Base-by-base conservation (phyloP, 2,113 vertebrate genomes). In the Zingel zingel region DNA sequence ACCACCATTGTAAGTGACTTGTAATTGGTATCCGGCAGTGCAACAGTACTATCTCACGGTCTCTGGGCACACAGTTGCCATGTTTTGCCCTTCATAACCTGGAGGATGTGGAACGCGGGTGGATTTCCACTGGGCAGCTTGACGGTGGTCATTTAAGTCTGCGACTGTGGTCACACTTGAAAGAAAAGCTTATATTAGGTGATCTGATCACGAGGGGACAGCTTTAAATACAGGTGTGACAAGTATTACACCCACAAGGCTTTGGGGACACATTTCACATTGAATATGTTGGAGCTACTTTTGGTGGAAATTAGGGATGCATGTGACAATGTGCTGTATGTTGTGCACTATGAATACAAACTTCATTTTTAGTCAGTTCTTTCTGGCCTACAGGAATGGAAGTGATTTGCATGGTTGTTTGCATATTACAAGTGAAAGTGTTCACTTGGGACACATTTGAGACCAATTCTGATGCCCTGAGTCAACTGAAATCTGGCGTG, bases 11-110 rank as follows among this genome's bases (percentile, higher is more conserved):
- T 87, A 88, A 88, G 81, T 47, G 78, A 68, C 71, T 75, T 77
- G 86, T 93, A 92, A 93, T 90, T 93, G 87, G 85, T 81, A 83
- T 84, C 88, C 86, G 59, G 83, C 77, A 69, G 79, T 43, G 82
- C 36, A 25, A 71, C 53, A 59, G 73, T 43, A 43, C 66, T 83
- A n/a, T 84, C 36, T 79, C 48, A 27, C 33, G 65, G 68, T 74
- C 25, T 77, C 58, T 86, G 58, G 59, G 81, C 54, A 65, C 48
- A 16, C 62, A 61, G 47, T 81, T 21, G 16, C 33, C 50, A 14
- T 71, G 73, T 77, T 79, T 82, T 54, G 82, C 27, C 64, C 64
- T 48, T 70, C 51, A 53, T 63, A 51, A 75, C 53, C 57, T 57
- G 18, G 39, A 43, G 39, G 39, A 43, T 11, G 39, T 43, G 39